Percentiles rank a stretch among this genome's conserved stretches.
These are phyloP conservation scores for Spatula versicolor DNA, from an alignment of 2,797 vertebrate species.

Conservation along the genomic window DNA sequence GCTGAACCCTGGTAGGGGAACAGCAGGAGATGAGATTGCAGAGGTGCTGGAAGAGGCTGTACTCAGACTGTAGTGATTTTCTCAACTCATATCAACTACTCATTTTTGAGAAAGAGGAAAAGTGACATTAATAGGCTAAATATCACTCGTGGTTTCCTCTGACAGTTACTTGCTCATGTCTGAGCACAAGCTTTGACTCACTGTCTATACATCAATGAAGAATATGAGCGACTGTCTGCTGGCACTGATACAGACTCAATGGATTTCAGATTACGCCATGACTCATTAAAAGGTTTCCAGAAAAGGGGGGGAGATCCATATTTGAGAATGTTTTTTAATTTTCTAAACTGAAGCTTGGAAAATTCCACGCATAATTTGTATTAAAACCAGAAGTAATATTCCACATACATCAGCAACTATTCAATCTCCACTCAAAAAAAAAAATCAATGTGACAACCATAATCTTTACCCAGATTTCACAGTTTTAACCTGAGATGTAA, in stretches of 20 bases:
- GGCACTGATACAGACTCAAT: conserved; percentile 30
- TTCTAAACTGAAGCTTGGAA: conserved; percentile 19
- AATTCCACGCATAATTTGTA: conserved; percentile 37
- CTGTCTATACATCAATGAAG: conserved; percentile 65
- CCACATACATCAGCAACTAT: neutral
- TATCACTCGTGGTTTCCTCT: conserved; percentile 5
- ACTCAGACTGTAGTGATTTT: neutral
- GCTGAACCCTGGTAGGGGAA: neutral
- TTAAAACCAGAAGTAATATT: neutral
- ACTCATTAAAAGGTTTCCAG: conserved; percentile 60
- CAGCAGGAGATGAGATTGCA: neutral
- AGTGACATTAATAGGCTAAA: conserved; percentile 45
- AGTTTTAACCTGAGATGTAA: conserved; percentile 6
- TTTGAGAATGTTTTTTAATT: conserved; percentile 11
- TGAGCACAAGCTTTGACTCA: conserved; percentile 65
- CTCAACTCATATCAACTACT: neutral
- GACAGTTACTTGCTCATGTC: conserved; percentile 46
- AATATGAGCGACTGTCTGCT: conserved; percentile 65
- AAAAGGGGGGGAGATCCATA: conserved; percentile 23
- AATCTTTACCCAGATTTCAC: neutral
- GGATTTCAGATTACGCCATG: conserved; percentile 52
- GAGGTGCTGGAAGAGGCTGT: neutral
- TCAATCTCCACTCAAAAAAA: neutral
- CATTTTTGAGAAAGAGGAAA: neutral
- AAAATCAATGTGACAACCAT: conserved; percentile 24